phyloP scores from a whole-genome alignment of 2,797 vertebrate genomes.

The Tachyglossus aculeatus region DNA sequence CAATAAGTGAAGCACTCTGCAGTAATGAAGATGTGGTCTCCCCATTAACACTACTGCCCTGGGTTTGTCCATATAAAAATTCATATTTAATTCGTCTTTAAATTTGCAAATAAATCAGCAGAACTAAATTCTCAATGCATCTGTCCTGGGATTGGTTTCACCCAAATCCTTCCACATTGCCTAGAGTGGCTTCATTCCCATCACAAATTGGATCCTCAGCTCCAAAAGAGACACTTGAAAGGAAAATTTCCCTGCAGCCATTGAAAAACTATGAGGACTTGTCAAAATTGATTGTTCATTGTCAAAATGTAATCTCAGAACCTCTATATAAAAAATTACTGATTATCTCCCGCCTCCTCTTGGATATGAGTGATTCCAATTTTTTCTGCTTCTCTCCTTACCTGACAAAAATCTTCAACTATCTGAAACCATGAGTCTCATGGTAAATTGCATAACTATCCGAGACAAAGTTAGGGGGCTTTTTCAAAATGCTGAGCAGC shows the following conservation, averaged over 20 bases:
- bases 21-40: background rate
- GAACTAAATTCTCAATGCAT: background rate
- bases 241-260: background rate
- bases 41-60: background rate
- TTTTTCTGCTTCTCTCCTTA: slow-evolving; percentile 5
- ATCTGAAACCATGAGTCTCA: background rate
- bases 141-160: slow-evolving; percentile 14
- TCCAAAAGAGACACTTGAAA: slow-evolving; percentile 1
- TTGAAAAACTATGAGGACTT: slow-evolving; percentile 18
- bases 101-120: slow-evolving; percentile 14
- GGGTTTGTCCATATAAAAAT: slow-evolving; percentile 14
- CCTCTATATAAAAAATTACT: slow-evolving; percentile 18
- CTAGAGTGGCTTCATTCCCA: background rate
- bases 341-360: background rate
- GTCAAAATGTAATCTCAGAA: slow-evolving; percentile 17
- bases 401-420: slow-evolving; percentile 10
- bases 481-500: background rate
- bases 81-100: background rate
- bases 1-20: background rate
- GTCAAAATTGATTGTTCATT: slow-evolving; percentile 11
- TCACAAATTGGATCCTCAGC: background rate
- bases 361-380: background rate
- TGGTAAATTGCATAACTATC: background rate
- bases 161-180: background rate
- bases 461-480: background rate